These are phyloP conservation scores for Leptestheria dahalacensis DNA, from an alignment of 1,140 invertebrate genomes.

Conservation along the genomic window DNA sequence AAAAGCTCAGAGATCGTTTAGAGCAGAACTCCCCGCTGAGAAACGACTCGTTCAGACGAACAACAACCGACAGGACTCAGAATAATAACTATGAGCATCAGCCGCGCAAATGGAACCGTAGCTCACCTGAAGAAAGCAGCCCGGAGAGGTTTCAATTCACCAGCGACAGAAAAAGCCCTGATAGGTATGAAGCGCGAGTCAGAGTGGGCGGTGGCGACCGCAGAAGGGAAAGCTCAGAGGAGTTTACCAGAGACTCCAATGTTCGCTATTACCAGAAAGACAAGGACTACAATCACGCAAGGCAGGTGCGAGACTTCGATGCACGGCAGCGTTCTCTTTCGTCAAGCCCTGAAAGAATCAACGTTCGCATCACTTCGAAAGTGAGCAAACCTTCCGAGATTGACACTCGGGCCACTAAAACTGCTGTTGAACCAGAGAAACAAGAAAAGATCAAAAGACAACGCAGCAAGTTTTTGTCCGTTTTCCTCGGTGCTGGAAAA, in stretches of 20 bases:
- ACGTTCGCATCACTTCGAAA: background rate
- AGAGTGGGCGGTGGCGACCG: background rate
- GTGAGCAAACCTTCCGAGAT: background rate
- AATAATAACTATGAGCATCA: background rate
- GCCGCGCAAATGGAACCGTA: background rate
- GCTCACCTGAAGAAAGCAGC: background rate
- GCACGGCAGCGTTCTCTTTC: background rate
- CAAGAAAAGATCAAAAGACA: slow-evolving; percentile 13
- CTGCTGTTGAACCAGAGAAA: slow-evolving; percentile 7
- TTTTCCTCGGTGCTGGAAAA: slow-evolving; percentile 4
- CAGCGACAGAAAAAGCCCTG: background rate
- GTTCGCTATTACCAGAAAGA: background rate
- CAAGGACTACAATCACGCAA: background rate
- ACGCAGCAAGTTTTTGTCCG: slow-evolving; percentile 12
- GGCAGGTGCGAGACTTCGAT: background rate
- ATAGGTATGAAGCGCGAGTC: background rate
- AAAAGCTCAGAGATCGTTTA: background rate
- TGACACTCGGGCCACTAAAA: background rate
- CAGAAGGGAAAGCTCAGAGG: background rate
- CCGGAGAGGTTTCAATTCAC: background rate
- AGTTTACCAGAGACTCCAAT: background rate
- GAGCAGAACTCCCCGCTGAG: background rate
- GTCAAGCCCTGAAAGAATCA: background rate
- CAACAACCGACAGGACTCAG: background rate
- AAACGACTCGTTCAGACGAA: background rate